Evolutionary conservation across 2,888 invertebrate species (phyloP), one percentile per base, ranked within the genome.

Genomic region (Xylocampa areola): DNA sequence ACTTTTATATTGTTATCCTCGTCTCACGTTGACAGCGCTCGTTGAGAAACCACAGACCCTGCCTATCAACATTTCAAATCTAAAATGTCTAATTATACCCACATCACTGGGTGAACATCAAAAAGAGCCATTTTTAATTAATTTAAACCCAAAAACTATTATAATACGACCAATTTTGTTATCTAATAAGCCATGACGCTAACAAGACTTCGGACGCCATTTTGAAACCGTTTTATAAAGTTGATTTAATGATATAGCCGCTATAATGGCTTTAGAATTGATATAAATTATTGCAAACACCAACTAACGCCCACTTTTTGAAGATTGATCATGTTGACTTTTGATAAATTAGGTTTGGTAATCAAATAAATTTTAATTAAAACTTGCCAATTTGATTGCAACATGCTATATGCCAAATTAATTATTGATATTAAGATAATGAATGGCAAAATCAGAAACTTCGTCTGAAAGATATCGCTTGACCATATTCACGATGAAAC

Each of bases 71-170:
- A 77, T 87, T 88, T 82, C 81, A 85, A 88, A 94, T 93, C 93
- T 89, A 88, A 87, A 85, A 88, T 87, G 88, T 87, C 90, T 94
- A 93, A 93, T 93, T 93, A 92, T 92, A 93, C 93, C 93, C 92
- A 91, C 92, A 94, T 94, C 93, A 92, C 85, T 86, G 80, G 82
- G 78, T 84, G 84, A 85, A 86, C 89, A 88, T 87, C 86, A 89
- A 87, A 88, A 90, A 87, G 85, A 87, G 87, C 87, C 85, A 87
- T 88, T 92, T 91, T 89, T 93, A 93, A 93, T 93, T 94, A 92
- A 94, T 93, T 94, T 92, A 91, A 84, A 82, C 80, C 89, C 85
- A 68, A 87, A 91, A 91, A 91, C 90, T 92, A 92, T 92, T 91
- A 91, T 91, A 92, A 92, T 92, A 85, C 84, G 86, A 83, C 87